Evolutionary conservation across 2,888 invertebrate species (phyloP), one percentile per base, ranked within the genome.

Genomic region (Melieria crassipennis): DNA sequence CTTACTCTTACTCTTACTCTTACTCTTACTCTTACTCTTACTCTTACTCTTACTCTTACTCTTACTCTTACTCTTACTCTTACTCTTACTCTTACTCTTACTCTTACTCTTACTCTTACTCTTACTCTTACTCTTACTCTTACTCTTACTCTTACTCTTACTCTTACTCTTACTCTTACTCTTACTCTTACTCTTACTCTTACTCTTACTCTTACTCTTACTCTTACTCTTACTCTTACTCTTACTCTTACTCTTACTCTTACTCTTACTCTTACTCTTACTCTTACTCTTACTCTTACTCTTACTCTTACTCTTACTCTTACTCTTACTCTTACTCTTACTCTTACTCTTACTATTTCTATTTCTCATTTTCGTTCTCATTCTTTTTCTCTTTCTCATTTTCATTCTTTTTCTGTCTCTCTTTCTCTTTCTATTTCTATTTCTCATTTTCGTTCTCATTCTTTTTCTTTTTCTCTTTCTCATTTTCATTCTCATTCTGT

Each of bases 1-100:
- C 45, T 7, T 58, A 58, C 58, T 58, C 45, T 7, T 58, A 58
- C 58, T 58, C 45, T 7, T 58, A 58, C 58, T 58, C 45, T 7
- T 58, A 58, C 58, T 58, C 45, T 7, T 58, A 58, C 58, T 58
- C 45, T 7, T 58, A 58, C 58, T 58, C 45, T 7, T 58, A 58
- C 58, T 58, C 45, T 7, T 58, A 58, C 58, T 58, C 45, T 7
- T 58, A 58, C 58, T 58, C 45, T 7, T 58, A 58, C 58, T 58
- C 45, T 7, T 58, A 58, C 58, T 58, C 45, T 7, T 58, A 58
- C 58, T 58, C 45, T 7, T 58, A 58, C 58, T 58, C 45, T 7
- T 58, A 58, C 58, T 58, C 45, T 7, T 58, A 58, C 58, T 58
- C 45, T 7, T 58, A 58, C 58, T 58, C 45, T 7, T 58, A 58